phyloP scores from a whole-genome alignment of 2,797 vertebrate genomes.

The Babyrousa celebensis region DNA sequence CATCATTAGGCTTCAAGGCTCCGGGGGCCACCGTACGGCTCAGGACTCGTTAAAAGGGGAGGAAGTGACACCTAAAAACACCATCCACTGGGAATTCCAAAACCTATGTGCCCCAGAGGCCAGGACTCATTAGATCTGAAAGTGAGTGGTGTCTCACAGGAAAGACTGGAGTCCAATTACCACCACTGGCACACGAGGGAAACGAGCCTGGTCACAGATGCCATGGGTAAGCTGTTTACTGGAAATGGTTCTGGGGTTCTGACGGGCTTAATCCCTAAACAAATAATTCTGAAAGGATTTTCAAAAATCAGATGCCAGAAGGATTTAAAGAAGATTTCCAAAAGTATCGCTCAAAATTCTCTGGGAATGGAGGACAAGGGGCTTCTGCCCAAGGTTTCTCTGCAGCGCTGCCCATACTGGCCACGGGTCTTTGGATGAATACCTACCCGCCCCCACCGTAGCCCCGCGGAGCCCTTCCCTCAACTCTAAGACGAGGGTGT shows the following conservation, averaged over 20 bases:
- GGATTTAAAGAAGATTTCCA: constrained; percentile 56
- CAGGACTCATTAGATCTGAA: constrained; percentile 52
- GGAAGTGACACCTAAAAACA: constrained; percentile 42
- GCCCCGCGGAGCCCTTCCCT: neutral
- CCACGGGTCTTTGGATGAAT: neutral
- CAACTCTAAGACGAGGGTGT: accelerated
- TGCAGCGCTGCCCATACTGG: neutral
- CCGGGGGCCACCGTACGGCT: neutral
- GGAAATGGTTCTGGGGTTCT: constrained; percentile 69
- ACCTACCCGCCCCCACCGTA: too few relatives aligned
- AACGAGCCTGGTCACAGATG: constrained; percentile 54
- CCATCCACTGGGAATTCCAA: constrained; percentile 62
- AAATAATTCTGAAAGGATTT: constrained; percentile 77
- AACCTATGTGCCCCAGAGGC: neutral
- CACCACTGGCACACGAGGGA: neutral
- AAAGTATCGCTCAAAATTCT: constrained; percentile 32
- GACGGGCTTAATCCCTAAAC: constrained; percentile 78
- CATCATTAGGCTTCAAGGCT: neutral
- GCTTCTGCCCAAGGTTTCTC: neutral
- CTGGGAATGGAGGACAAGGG: neutral
- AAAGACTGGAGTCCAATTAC: constrained; percentile 71
- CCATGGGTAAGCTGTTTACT: constrained; percentile 78
- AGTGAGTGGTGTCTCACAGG: neutral
- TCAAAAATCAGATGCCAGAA: constrained; percentile 47
- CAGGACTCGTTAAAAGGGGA: constrained; percentile 46